Conservation (phyloP, 2,113 vertebrate species). For the Dipodomys merriami region DNA sequence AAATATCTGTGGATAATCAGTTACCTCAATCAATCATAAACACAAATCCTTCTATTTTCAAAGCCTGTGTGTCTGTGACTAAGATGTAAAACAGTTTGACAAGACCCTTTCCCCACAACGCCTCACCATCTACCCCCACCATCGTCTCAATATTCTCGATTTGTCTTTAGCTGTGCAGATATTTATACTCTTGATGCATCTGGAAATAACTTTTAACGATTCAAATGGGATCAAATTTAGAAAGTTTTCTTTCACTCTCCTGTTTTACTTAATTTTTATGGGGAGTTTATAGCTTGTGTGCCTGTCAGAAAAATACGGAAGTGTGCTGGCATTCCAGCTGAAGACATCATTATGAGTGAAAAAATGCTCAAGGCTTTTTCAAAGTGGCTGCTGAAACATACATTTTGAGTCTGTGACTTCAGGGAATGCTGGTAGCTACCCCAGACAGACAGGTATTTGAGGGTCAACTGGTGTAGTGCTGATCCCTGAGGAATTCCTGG, state of each 20-base stretch:
- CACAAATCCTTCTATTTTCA: conserved; percentile 85
- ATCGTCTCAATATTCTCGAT: conserved; percentile 73
- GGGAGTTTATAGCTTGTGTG: conserved; percentile 84
- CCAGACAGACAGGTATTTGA: conserved; percentile 76
- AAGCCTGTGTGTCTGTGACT: conserved; percentile 82
- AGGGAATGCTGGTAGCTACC: conserved; percentile 84
- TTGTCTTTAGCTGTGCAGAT: conserved; percentile 74
- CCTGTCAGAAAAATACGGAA: conserved; percentile 86
- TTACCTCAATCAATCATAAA: conserved; percentile 91
- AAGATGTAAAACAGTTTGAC: conserved; percentile 82
- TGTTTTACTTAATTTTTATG: conserved; percentile 88
- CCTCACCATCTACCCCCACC: neutral
- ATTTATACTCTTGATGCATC: conserved; percentile 72
- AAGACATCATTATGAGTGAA: conserved; percentile 85
- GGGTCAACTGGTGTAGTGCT: conserved; percentile 80
- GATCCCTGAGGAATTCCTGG: conserved; percentile 71
- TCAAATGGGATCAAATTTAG: conserved; percentile 81
- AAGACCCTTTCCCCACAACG: conserved; percentile 56
- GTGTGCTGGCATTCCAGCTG: conserved; percentile 84
- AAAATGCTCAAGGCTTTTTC: conserved; percentile 87
- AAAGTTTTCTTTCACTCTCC: conserved; percentile 85
- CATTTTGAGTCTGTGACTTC: conserved; percentile 83
- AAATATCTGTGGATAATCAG: conserved; percentile 90
- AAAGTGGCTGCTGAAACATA: conserved; percentile 84
- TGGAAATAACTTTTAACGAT: conserved; percentile 79